Percentiles rank a stretch among this genome's conserved stretches.
These are phyloP conservation scores for Teleopsis dalmanni DNA, from an alignment of 1,140 invertebrate genomes.

Conservation along the genomic window DNA sequence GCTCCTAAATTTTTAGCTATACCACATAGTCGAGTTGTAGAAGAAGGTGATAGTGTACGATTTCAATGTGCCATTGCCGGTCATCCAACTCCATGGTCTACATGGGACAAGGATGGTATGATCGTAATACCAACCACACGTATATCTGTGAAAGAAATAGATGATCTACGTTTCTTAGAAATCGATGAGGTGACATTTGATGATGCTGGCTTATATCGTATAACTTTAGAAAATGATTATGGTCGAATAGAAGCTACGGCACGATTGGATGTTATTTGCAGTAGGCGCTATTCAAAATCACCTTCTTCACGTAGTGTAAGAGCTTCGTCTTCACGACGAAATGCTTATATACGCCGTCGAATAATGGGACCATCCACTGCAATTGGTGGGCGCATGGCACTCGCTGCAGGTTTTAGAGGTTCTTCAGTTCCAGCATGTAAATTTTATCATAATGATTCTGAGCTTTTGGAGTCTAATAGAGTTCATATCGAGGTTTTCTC, in stretches of 20 bases:
- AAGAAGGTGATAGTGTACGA: constrained; percentile 70
- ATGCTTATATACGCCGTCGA: constrained; percentile 34
- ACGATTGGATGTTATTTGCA: constrained; percentile 68
- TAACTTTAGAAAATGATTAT: constrained; percentile 73
- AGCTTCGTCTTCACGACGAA: constrained; percentile 42
- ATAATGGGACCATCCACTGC: constrained; percentile 43
- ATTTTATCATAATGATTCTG: constrained; percentile 55
- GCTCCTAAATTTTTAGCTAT: constrained; percentile 81
- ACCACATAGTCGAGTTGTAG: constrained; percentile 74
- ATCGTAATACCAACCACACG: constrained; percentile 56
- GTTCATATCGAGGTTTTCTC: constrained; percentile 33
- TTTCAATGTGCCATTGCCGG: constrained; percentile 75
- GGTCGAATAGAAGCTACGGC: constrained; percentile 74
- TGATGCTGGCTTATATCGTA: constrained; percentile 73
- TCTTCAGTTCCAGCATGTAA: constrained; percentile 51
- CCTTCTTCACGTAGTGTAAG: constrained; percentile 44
- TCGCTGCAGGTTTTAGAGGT: constrained; percentile 52
- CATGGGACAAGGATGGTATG: constrained; percentile 72
- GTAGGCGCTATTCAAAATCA: constrained; percentile 40
- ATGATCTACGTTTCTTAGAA: constrained; percentile 68
- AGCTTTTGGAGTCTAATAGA: constrained; percentile 28
- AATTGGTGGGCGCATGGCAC: constrained; percentile 49
- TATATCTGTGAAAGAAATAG: constrained; percentile 63
- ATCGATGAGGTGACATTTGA: constrained; percentile 67
- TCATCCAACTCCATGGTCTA: constrained; percentile 65